These are phyloP conservation scores for Pseudomyrmex dendroicus DNA, from an alignment of 1,140 invertebrate species.

Conservation along the genomic window DNA sequence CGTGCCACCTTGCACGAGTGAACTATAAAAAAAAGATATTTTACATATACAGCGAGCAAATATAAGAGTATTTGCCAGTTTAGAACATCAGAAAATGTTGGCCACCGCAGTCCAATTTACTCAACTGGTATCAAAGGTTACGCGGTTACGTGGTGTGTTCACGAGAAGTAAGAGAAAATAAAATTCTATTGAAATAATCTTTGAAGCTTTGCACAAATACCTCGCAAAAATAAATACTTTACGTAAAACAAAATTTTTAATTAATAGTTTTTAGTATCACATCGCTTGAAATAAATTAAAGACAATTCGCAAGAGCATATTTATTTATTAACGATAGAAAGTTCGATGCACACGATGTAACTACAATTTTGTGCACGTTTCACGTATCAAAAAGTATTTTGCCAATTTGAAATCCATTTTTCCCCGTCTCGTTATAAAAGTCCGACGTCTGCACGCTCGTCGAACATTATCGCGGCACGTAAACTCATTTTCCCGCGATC, in stretches of 20 bases:
- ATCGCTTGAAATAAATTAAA: too few relatives aligned
- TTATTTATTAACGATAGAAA: not conserved
- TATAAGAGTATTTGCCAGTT: constrained; percentile 47
- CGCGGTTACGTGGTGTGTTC: not conserved
- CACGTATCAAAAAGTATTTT: not conserved
- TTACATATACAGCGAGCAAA: constrained; percentile 22
- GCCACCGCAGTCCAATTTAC: constrained; percentile 46
- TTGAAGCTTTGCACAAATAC: constrained; percentile 3
- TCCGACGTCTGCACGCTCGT: not conserved
- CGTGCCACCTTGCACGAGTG: constrained; percentile 35
- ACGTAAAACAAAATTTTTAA: not conserved
- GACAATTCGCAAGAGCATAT: not conserved
- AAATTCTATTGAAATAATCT: constrained; percentile 22
- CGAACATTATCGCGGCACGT: constrained; percentile 49
- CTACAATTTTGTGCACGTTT: not conserved
- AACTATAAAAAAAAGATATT: constrained; percentile 27
- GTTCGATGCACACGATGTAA: not conserved
- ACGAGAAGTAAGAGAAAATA: constrained; percentile 13
- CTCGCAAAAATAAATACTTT: not conserved
- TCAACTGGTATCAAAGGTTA: constrained; percentile 30
- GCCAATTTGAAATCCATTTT: not conserved
- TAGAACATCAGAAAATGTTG: constrained; percentile 41
- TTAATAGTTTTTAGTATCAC: not conserved
- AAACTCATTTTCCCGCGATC: constrained; percentile 47
- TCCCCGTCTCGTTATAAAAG: not conserved